Evolutionary conservation across 1,140 invertebrate genomes (phyloP).

Genomic region (Papilio machaon): DNA sequence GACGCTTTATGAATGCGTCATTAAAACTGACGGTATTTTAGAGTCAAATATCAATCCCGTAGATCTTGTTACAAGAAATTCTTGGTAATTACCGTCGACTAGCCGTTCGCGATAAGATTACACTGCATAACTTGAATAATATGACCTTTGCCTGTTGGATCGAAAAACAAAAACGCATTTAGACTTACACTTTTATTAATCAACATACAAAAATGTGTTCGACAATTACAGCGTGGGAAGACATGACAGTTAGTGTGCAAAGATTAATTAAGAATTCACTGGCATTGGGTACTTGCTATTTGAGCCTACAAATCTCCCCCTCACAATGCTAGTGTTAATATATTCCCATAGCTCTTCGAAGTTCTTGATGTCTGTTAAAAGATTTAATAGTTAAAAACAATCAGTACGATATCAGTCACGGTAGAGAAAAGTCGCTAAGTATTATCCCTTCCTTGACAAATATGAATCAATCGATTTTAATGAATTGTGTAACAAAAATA

Average conservation of each 20-base stretch:
- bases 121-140: background rate
- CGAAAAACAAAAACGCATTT: too few relatives aligned
- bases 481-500: background rate
- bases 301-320: too few relatives aligned
- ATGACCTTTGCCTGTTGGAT: background rate
- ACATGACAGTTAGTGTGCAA: too few relatives aligned
- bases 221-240: too few relatives aligned
- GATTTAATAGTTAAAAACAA: background rate
- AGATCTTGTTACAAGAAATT: constrained; percentile 1
- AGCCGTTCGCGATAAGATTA: background rate
- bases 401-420: background rate
- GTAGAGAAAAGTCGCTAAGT: background rate
- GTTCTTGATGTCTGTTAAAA: too few relatives aligned
- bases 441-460: background rate
- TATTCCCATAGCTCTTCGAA: too few relatives aligned
- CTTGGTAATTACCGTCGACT: background rate
- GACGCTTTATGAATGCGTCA: too few relatives aligned
- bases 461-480: background rate
- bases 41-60: background rate
- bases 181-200: too few relatives aligned
- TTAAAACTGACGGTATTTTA: background rate
- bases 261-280: too few relatives aligned
- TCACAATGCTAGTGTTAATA: too few relatives aligned
- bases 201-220: too few relatives aligned
- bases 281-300: too few relatives aligned